These are phyloP conservation scores for Carassius carassius DNA, from an alignment of 2,113 vertebrate genomes.

Conservation along the genomic window DNA sequence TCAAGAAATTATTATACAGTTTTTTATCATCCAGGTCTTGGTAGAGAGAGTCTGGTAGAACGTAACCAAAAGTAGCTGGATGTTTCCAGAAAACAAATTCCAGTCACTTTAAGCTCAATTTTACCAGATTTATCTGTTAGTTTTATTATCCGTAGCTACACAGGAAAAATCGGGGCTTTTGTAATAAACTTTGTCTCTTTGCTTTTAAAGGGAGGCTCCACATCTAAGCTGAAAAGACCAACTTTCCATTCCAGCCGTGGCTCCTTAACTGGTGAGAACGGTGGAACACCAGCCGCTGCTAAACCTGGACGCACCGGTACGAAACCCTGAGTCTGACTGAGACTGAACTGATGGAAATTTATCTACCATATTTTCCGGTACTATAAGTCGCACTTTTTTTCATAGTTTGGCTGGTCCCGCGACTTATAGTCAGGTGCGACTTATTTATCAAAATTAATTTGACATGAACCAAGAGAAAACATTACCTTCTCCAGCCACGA, in stretches of 20 bases:
- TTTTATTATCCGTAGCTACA: neutral
- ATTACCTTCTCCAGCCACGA: too few relatives aligned
- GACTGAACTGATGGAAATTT: neutral
- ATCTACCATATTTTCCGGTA: too few relatives aligned
- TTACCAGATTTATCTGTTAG: neutral
- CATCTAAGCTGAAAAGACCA: constrained; percentile 92
- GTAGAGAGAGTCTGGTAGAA: neutral
- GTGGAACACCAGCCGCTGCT: constrained; percentile 81
- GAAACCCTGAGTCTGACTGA: constrained; percentile 34
- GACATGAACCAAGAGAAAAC: too few relatives aligned
- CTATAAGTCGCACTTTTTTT: too few relatives aligned
- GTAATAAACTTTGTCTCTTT: constrained; percentile 17
- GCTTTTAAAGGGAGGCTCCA: constrained; percentile 80
- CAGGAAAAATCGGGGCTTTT: neutral
- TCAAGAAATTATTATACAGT: neutral
- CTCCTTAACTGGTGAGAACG: constrained; percentile 91
- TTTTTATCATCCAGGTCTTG: neutral
- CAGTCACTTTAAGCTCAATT: neutral
- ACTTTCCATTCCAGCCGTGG: constrained; percentile 94
- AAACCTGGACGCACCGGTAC: constrained; percentile 85
- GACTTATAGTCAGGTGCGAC: too few relatives aligned
- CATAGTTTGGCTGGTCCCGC: too few relatives aligned
- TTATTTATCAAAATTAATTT: too few relatives aligned
- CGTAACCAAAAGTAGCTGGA: neutral
- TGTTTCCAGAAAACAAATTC: neutral